Percentiles rank a stretch among this genome's conserved stretches.
phyloP scores from a whole-genome alignment of 2,888 invertebrate genomes.

The Nephrotoma guestfalica region DNA sequence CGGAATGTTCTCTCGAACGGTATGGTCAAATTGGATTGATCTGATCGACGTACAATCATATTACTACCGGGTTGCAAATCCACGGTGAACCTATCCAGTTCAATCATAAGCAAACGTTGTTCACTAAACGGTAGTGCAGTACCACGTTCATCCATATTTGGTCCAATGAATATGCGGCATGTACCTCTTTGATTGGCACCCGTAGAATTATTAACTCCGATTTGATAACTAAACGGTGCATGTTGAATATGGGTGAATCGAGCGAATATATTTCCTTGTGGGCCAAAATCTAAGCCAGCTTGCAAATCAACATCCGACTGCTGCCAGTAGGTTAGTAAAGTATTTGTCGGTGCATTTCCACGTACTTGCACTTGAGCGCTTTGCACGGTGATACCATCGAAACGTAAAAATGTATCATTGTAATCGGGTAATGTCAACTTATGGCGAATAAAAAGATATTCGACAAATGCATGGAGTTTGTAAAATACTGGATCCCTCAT shows the following conservation, averaged over 20 bases:
- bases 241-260: conserved; percentile 56
- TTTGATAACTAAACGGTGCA: conserved; percentile 42
- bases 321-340: conserved; percentile 19
- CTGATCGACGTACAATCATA: conserved; percentile 42
- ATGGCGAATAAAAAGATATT: conserved; percentile 20
- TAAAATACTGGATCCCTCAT: conserved; percentile 29
- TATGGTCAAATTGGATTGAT: conserved; percentile 58
- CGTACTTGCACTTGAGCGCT: background rate
- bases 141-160: conserved; percentile 53
- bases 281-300: conserved; percentile 22
- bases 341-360: conserved; percentile 13
- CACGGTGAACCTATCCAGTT: conserved; percentile 57
- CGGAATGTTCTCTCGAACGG: conserved; percentile 63
- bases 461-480: conserved; percentile 26
- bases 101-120: conserved; percentile 50
- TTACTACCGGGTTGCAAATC: conserved; percentile 44
- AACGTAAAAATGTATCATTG: conserved; percentile 20
- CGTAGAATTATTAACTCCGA: conserved; percentile 43
- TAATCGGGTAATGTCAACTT: conserved; percentile 26
- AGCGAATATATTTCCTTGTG: conserved; percentile 13
- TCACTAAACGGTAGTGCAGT: conserved; percentile 45
- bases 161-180: conserved; percentile 50
- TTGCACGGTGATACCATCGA: background rate
- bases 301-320: conserved; percentile 21
- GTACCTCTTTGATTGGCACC: conserved; percentile 17